Percentiles rank a stretch among this genome's conserved stretches.
Conservation (phyloP, 2,113 vertebrate species). For the Plecturocebus donacophilus region DNA sequence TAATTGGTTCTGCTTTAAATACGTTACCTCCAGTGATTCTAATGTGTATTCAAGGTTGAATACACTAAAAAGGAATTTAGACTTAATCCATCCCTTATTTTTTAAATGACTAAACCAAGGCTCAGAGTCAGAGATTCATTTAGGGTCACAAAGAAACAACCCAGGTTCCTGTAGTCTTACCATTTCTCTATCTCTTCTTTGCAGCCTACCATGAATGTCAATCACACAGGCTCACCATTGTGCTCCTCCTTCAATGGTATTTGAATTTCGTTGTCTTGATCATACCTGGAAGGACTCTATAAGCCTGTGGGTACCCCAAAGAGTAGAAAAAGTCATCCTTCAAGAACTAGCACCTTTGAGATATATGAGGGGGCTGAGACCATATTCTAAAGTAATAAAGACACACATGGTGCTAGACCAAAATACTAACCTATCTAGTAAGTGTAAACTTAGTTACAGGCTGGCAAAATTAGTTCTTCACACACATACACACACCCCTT, state of each 20-base stretch:
- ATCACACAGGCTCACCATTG: neutral
- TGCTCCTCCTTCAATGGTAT: neutral
- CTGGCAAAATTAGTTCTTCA: neutral
- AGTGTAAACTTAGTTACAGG: neutral
- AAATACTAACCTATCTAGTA: neutral
- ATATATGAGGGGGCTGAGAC: neutral
- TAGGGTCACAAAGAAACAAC: neutral
- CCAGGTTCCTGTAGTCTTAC: neutral
- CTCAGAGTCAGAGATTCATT: neutral
- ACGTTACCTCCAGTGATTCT: neutral
- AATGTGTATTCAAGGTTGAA: neutral
- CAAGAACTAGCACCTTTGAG: neutral
- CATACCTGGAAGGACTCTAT: neutral
- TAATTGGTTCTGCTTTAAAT: conserved; percentile 25
- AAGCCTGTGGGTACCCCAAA: neutral
- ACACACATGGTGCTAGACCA: neutral
- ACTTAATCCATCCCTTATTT: neutral
- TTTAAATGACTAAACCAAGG: neutral
- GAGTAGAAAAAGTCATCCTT: neutral
- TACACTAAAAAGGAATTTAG: neutral
- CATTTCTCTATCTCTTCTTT: neutral
- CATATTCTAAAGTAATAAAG: neutral
- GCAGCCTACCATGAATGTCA: neutral
- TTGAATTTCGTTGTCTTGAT: neutral
- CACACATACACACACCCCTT: neutral